Evolutionary conservation across 2,797 vertebrate species (phyloP).

Genomic region (Pteronotus mesoamericanus): DNA sequence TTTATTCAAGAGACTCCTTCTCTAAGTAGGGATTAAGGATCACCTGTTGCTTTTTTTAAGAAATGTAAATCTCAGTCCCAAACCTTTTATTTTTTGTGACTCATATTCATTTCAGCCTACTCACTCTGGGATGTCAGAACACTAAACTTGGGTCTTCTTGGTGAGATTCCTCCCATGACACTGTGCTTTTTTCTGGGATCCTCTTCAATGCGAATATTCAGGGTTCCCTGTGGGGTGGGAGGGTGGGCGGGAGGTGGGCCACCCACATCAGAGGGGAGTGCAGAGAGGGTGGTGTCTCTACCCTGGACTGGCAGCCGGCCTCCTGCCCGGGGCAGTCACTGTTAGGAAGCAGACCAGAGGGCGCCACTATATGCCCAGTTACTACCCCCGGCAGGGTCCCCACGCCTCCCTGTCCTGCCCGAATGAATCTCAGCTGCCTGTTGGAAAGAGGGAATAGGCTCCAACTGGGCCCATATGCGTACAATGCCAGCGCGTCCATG

Average conservation of each 20-base stretch:
- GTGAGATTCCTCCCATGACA: neutral
- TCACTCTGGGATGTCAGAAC: neutral
- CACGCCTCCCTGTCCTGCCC: neutral
- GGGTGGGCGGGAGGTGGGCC: fast-evolving
- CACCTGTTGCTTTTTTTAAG: neutral
- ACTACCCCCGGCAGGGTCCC: too few species aligned
- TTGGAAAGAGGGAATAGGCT: neutral
- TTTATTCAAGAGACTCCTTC: neutral
- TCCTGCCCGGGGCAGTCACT: neutral
- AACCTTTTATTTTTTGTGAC: neutral
- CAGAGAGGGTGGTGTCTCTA: neutral
- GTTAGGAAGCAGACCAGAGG: neutral
- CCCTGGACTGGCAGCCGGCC: neutral
- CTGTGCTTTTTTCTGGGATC: neutral
- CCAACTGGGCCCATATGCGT: neutral
- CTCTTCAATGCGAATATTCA: neutral
- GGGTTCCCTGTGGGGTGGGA: too few species aligned
- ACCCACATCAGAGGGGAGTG: fast-evolving
- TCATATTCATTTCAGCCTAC: neutral
- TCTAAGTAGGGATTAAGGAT: neutral
- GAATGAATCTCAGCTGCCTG: neutral
- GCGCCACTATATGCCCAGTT: too few species aligned
- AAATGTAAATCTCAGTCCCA: neutral
- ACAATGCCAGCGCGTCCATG: neutral
- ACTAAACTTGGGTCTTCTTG: neutral